Evolutionary conservation across 1,140 invertebrate species (phyloP).

Genomic region (Eueides isabella): DNA sequence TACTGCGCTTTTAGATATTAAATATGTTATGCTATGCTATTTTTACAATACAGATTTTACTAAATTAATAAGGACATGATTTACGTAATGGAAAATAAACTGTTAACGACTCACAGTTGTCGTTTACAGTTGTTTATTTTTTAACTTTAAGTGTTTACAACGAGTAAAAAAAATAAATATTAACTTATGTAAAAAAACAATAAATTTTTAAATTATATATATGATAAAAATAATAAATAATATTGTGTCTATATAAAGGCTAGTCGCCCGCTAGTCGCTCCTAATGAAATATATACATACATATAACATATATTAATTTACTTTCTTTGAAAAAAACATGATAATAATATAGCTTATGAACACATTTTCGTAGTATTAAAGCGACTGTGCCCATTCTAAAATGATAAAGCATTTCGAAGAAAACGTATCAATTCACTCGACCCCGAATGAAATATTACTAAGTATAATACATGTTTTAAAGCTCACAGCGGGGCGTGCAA

Average conservation of each 20-base stretch:
- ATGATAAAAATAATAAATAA: no score
- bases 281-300: background rate
- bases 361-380: background rate
- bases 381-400: background rate
- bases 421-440: conserved; percentile 32
- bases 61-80: background rate
- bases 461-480: conserved; percentile 24
- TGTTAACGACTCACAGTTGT: no score
- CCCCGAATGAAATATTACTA: conserved; percentile 32
- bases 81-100: no score
- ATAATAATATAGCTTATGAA: conserved; percentile 14
- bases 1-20: background rate
- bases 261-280: no score
- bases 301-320: background rate
- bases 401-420: conserved; percentile 34
- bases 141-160: no score
- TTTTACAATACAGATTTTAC: no score
- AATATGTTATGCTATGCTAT: no score
- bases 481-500: conserved; percentile 38
- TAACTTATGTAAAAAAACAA: no score
- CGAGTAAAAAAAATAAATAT: no score
- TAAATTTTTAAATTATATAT: no score
- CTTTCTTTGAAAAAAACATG: background rate
- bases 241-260: no score
- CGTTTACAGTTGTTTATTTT: no score